Percentiles rank a stretch among this genome's conserved stretches.
These are phyloP conservation scores for Orycteropus afer DNA, from an alignment of 2,113 vertebrate species.

Conservation along the genomic window DNA sequence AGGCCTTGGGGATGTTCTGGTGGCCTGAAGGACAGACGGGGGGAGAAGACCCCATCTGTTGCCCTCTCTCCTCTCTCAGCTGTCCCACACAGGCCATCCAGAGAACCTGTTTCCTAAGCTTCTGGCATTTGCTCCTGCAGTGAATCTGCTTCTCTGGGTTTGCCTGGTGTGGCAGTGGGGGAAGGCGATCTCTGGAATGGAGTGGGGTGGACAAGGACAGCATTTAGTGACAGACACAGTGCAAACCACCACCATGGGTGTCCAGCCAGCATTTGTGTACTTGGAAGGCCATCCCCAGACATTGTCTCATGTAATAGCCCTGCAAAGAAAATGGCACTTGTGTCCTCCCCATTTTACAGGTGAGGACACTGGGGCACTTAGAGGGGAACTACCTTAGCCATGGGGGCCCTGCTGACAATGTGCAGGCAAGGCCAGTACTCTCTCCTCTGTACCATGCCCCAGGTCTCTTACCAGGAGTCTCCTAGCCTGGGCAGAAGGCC, in stretches of 20 bases:
- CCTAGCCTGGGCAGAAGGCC: background rate
- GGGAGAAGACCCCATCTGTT: too few species aligned
- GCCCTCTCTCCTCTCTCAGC: background rate
- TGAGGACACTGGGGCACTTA: background rate
- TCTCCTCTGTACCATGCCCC: background rate
- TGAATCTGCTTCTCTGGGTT: background rate
- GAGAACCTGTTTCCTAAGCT: background rate
- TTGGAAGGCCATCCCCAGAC: background rate
- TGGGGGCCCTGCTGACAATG: background rate
- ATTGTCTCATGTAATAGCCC: background rate
- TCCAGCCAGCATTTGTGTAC: background rate
- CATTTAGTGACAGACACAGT: background rate
- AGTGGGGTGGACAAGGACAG: accelerated
- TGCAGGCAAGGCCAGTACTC: background rate
- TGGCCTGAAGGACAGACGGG: background rate
- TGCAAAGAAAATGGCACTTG: background rate
- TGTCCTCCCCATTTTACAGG: background rate
- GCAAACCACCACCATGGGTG: background rate
- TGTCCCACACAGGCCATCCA: background rate
- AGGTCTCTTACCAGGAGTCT: background rate
- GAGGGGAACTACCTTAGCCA: background rate
- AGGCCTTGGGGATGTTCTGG: background rate
- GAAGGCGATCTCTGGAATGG: background rate
- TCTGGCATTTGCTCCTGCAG: background rate
- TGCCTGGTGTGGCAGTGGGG: background rate